Evolutionary conservation across 1,140 invertebrate species (phyloP), one percentile per base, ranked within the genome.

Genomic region (Triops longicaudatus): DNA sequence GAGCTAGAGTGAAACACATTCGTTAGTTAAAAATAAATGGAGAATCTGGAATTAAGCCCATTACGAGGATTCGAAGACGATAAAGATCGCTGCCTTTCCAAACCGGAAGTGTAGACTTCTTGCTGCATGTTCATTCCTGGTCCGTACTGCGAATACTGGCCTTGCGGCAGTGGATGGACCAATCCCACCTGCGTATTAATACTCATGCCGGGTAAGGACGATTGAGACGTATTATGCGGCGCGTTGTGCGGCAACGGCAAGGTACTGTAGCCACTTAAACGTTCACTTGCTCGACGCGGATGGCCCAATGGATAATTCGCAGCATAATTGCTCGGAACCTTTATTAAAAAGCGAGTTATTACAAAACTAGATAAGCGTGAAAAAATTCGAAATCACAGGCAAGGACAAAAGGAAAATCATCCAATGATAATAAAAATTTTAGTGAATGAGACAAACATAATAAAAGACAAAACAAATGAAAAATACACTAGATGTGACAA

Each of bases 291-390:
- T 31, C 82, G 86, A 81, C 90, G 85, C 1, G 90, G 90, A 86
- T 93, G 91, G 0, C 91, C 92, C 76, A 94, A 85, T 3, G 95
- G 94, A 86, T 95, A 97, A 85, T 96, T 97, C 9, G 95, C 94
- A 14, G 94, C 94, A 85, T 97, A 97, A 84, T 97, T 95, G 81
- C 92, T 94, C 5, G 96, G 96, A 74, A 98, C 86, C 77, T 86
- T 37, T 37, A 37, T 7, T 2, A 37, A 37, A 37, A n/a, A n/a
- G n/a, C n/a, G n/a, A n/a, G n/a, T n/a, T n/a, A n/a, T n/a, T n/a
- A n/a, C n/a, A n/a, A n/a, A n/a, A n/a, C n/a, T n/a, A n/a, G n/a
- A n/a, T n/a, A n/a, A n/a, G n/a, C n/a, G n/a, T n/a, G n/a, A n/a
- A n/a, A n/a, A n/a, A n/a, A n/a, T n/a, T n/a, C n/a, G n/a, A n/a